Evolutionary conservation across 2,888 invertebrate species (phyloP).

Genomic region (Leuctra nigra): DNA sequence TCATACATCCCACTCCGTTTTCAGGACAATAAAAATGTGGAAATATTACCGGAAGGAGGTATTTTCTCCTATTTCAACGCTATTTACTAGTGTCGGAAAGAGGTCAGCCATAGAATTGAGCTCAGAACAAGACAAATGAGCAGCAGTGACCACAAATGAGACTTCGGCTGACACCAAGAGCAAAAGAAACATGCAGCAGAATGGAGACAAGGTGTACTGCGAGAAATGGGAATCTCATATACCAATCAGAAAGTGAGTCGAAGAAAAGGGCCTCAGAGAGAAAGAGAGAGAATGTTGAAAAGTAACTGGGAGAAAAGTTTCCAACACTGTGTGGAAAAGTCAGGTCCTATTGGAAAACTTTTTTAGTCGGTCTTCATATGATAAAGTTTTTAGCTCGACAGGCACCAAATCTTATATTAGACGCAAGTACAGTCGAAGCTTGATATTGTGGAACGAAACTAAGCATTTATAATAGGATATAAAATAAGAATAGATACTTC

Average conservation of each 20-base stretch:
- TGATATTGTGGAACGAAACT: too few relatives aligned
- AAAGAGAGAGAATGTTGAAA: not conserved
- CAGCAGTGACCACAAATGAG: not conserved
- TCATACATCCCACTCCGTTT: too few relatives aligned
- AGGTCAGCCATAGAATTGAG: too few relatives aligned
- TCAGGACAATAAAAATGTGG: too few relatives aligned
- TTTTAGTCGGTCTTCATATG: conserved; percentile 20
- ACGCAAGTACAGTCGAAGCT: too few relatives aligned
- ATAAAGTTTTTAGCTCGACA: conserved; percentile 21
- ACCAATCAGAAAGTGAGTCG: not conserved
- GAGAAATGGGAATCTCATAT: not conserved
- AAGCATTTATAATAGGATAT: too few relatives aligned
- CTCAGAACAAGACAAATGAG: too few relatives aligned
- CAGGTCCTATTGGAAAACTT: conserved; percentile 22
- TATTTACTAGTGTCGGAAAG: too few relatives aligned
- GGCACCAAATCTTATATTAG: conserved; percentile 9
- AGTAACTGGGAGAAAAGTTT: not conserved
- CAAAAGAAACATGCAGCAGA: not conserved
- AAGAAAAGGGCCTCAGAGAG: not conserved
- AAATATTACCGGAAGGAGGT: too few relatives aligned
- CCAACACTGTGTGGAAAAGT: not conserved
- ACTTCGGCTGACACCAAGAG: not conserved
- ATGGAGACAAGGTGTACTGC: not conserved
- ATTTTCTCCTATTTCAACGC: too few relatives aligned
- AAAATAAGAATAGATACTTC: too few relatives aligned